Base-by-base conservation (phyloP, 2,113 vertebrate species). In the Mobula hypostoma region DNA sequence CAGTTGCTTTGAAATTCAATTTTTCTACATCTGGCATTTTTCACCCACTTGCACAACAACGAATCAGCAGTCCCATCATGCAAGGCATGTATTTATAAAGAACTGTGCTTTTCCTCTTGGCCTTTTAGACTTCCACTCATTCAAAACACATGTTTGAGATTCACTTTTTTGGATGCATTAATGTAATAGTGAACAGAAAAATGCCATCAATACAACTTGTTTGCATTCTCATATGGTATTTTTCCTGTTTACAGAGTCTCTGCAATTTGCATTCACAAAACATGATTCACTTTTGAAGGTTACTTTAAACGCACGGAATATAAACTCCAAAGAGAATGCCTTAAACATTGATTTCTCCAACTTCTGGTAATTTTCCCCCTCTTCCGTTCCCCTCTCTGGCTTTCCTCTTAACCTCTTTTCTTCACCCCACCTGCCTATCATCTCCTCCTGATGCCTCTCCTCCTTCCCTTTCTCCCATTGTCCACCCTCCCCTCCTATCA, bases 11-110 rank as follows among this genome's bases (percentile, higher is more conserved):
- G 8, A 58, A 17, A 80, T 80, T 58, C 5, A 11, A n/a, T 63
- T 87, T 87, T 87, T 61, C 58, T 87, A 63, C 83, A 87, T 87
- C 40, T 87, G 27, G 83, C 58, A 87, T 87, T 58, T 82, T 12
- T 61, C 56, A 87, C 82, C 21, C 21, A 27, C 21, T 12, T 3
- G 21, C 24, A 61, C 24, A 61, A 87, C 27, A 87, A 85, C 61
- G 27, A 61, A 58, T 87, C 56, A 61, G 27, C 24, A 85, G 56
- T 4, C 9, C 8, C 17, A 29, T 85, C 82, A 29, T 11, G 9
- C 56, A 58, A 85, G 56, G 58, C 58, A 14, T 29, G 58, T 61
- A 61, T 1, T 58, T 83, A 9, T 9, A 85, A 27, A 27, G 56
- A 15, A 63, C n/a, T 87, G 27, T 63, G 83, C 56, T 63, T 87